Conservation (phyloP, 1,140 invertebrate genomes). For the Forficula auricularia region DNA sequence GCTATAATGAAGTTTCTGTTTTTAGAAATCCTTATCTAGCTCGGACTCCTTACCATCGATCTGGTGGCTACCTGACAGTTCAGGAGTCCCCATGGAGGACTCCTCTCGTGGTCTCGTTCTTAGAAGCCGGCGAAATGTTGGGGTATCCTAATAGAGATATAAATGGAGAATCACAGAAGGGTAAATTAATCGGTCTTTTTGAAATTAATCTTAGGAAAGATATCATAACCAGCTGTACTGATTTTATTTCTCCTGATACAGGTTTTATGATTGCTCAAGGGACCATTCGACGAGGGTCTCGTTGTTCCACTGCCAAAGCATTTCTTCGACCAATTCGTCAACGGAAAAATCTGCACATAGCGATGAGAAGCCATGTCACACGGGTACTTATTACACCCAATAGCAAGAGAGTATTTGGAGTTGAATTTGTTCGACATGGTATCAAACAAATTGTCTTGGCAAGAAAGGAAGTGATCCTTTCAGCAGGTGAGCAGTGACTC, state of each 20-base stretch:
- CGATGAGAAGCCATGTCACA: conserved; percentile 56
- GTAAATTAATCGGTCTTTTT: too few relatives aligned
- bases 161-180: conserved; percentile 55
- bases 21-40: conserved; percentile 54
- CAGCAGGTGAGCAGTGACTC: conserved; percentile 19
- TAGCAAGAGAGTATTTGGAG: conserved; percentile 51
- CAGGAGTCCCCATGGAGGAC: conserved; percentile 71
- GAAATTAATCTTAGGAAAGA: too few relatives aligned
- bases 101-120: conserved; percentile 59
- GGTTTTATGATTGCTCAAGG: conserved; percentile 81
- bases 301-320: conserved; percentile 81
- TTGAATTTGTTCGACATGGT: conserved; percentile 55
- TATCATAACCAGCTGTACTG: neutral
- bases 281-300: conserved; percentile 63
- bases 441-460: conserved; percentile 43
- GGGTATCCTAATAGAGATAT: conserved; percentile 78
- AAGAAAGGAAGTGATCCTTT: conserved; percentile 43
- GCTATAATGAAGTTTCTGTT: too few relatives aligned
- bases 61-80: conserved; percentile 59
- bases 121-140: conserved; percentile 68
- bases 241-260: conserved; percentile 15
- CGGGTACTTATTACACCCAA: conserved; percentile 48
- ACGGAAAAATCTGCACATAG: conserved; percentile 60
- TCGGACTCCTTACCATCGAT: conserved; percentile 47
- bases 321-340: conserved; percentile 63